phyloP scores from a whole-genome alignment of 2,113 vertebrate genomes.

The Microcebus jonahi region DNA sequence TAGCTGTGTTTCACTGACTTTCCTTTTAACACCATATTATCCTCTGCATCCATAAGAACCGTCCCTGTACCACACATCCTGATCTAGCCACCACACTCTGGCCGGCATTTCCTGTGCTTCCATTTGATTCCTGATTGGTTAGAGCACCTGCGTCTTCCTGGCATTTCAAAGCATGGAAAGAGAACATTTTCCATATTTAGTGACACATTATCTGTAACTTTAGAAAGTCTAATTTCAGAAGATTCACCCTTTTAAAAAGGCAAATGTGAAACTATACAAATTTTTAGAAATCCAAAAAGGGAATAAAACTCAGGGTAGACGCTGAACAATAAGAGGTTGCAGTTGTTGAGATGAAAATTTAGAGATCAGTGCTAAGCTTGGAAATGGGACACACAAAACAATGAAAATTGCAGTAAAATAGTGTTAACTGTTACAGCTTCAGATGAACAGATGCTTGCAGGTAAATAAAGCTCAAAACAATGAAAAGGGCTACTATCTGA shows the following conservation, averaged over 20 bases:
- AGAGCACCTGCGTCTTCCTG: not conserved
- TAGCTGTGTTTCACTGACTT: not conserved
- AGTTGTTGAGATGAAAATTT: constrained; percentile 11
- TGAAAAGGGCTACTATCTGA: constrained; percentile 33
- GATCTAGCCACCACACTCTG: not conserved
- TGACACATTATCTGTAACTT: constrained; percentile 22
- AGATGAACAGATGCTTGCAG: not conserved
- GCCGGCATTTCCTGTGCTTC: not conserved
- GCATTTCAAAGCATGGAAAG: not conserved
- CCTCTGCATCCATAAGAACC: not conserved
- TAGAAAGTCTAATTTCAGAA: constrained; percentile 48
- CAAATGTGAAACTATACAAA: not conserved
- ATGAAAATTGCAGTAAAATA: constrained; percentile 39
- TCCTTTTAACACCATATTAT: not conserved
- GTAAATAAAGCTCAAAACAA: not conserved
- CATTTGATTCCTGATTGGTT: not conserved
- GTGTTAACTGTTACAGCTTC: not conserved
- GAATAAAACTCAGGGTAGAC: not conserved
- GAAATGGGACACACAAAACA: not conserved
- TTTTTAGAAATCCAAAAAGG: constrained; percentile 28
- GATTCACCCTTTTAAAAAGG: constrained; percentile 18
- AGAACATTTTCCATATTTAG: not conserved
- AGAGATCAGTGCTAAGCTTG: not conserved
- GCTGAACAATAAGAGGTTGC: not conserved
- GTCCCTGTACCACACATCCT: not conserved